Evolutionary conservation across 2,888 invertebrate genomes (phyloP), one percentile per base, ranked within the genome.

Genomic region (Scaptomyza caliginosa): DNA sequence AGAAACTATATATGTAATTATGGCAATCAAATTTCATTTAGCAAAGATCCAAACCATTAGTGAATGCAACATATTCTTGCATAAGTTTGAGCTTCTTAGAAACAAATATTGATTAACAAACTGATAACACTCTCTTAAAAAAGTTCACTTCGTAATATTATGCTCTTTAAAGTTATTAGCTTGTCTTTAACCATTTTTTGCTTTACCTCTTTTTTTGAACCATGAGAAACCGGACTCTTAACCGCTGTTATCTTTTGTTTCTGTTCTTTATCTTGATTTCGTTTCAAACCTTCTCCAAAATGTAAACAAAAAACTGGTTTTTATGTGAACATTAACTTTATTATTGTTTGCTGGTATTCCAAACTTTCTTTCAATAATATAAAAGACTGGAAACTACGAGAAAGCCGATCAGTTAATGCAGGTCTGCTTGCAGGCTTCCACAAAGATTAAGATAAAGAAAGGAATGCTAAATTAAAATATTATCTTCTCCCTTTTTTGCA

Each of bases 1-100:
- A n/a, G 1, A 34, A 7, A 16, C 7, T 26, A 2, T 8, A 26
- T 6, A 8, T 26, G 5, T 8, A 26, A 6, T 26, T 26, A 3
- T 8, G 2, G 13, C 4, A 46, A 13, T 5, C 4, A 7, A 0
- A 3, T 24, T n/a, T 10, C 3, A 42, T 2, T 42, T 30, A 57
- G 23, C 38, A 3, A 8, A 40, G 43, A 8, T 2, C 1, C 0
- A 2, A 45, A 26, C 36, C 46, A 0, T 0, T 5, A 10, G 1
- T 0, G 5, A 4, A 21, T 10, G 11, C 5, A 0, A 3, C 1
- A 1, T 0, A n/a, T 13, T 13, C 0, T 42, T 30, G 46, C 30
- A 66, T 68, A 51, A 30, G 36, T 50, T 60, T 51, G 30, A 36
- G 26, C 11, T 3, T 0, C 6, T 1, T 28, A 8, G 4, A 17